Percentiles rank a stretch among this genome's conserved stretches.
Conservation (phyloP, 2,797 vertebrate species). For the Serranus cabrilla region DNA sequence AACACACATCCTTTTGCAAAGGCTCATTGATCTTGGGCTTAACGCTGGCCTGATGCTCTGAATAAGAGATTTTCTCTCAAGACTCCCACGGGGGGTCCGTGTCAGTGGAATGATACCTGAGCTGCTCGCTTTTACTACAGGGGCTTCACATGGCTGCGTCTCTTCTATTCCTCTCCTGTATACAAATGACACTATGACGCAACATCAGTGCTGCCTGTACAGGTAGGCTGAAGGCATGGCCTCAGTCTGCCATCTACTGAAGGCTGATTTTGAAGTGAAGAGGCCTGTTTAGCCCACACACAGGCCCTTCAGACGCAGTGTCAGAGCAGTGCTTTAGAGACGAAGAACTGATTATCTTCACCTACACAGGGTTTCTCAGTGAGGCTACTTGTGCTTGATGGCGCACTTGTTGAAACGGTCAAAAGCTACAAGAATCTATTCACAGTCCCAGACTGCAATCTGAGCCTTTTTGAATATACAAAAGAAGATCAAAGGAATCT, state of each 20-base stretch:
- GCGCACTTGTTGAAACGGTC: background rate
- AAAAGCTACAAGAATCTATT: conserved; percentile 2
- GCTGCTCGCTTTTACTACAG: conserved; percentile 13
- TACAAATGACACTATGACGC: conserved; percentile 24
- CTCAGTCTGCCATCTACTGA: conserved; percentile 28
- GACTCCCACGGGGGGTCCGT: conserved; percentile 24
- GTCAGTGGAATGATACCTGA: conserved; percentile 37
- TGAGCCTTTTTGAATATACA: background rate
- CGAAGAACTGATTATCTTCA: background rate
- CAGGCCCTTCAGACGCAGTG: conserved; percentile 4
- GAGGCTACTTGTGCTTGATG: conserved; percentile 1
- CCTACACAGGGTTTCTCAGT: background rate
- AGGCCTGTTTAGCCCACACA: conserved; percentile 36
- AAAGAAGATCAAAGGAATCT: background rate
- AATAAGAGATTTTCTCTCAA: conserved; percentile 47
- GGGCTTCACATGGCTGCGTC: conserved; percentile 5
- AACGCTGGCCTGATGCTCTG: conserved; percentile 25
- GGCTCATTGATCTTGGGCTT: conserved; percentile 48
- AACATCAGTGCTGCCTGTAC: conserved; percentile 19
- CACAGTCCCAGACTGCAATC: background rate
- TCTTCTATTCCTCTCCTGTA: conserved; percentile 15
- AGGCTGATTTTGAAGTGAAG: conserved; percentile 28
- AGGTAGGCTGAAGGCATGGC: conserved; percentile 10
- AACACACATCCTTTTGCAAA: conserved; percentile 27
- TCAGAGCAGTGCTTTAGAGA: conserved; percentile 17